Conservation (phyloP, 2,113 vertebrate species). For the Syngnathoides biaculeatus region DNA sequence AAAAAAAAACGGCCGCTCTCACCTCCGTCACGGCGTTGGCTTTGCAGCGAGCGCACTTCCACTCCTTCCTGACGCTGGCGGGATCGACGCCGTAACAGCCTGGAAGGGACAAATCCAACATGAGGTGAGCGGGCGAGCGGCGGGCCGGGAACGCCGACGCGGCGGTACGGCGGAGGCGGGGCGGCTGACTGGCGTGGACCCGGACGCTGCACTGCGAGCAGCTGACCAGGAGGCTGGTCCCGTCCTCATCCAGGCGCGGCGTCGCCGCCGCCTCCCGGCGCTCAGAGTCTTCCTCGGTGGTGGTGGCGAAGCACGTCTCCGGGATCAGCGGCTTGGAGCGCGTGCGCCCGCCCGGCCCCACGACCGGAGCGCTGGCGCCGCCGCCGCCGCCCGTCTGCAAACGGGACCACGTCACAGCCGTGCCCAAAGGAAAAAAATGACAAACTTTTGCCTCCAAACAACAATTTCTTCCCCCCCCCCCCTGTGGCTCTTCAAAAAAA, state of each 20-base stretch:
- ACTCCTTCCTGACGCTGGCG: slow-evolving; percentile 80
- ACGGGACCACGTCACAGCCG: too few species aligned
- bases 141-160: too few species aligned
- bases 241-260: slow-evolving; percentile 87
- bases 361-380: slow-evolving; percentile 53
- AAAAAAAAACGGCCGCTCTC: slow-evolving; percentile 27
- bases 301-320: slow-evolving; percentile 93
- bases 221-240: slow-evolving; percentile 88
- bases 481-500: too few species aligned
- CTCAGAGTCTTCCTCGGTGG: slow-evolving; percentile 80
- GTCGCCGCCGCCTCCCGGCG: slow-evolving; percentile 72
- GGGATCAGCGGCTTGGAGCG: slow-evolving; percentile 93
- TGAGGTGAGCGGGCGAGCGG: neutral
- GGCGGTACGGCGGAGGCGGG: neutral
- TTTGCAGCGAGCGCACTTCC: slow-evolving; percentile 91
- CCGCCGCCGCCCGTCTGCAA: slow-evolving; percentile 79
- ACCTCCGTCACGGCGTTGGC: slow-evolving; percentile 91
- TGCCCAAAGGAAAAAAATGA: too few species aligned
- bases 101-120: slow-evolving; percentile 41
- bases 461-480: too few species aligned
- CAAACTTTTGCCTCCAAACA: too few species aligned
- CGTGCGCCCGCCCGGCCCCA: slow-evolving; percentile 51
- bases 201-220: slow-evolving; percentile 88
- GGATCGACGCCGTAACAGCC: slow-evolving; percentile 91
- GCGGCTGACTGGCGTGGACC: slow-evolving; percentile 89